Conservation (phyloP, 2,113 vertebrate species). For the Thamnophis sirtalis region DNA sequence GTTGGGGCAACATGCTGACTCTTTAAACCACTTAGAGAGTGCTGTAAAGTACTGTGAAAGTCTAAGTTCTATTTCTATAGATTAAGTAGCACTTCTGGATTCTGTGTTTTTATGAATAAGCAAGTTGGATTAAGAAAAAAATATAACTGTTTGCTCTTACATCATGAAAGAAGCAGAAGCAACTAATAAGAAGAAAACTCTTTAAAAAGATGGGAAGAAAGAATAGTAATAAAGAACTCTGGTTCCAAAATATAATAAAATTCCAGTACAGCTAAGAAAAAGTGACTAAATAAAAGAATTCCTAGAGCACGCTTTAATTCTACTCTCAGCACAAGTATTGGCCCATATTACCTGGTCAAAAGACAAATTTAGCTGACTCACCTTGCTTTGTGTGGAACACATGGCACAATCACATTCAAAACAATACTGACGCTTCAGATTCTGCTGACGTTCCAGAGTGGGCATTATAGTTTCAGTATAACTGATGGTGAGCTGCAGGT, state of each 20-base stretch:
- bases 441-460: slow-evolving; percentile 69
- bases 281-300: neutral
- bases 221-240: neutral
- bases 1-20: no score
- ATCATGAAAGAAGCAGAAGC: neutral
- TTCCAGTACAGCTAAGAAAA: neutral
- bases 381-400: slow-evolving; percentile 76
- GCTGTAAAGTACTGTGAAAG: no score
- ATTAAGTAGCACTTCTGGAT: neutral
- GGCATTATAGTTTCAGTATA: slow-evolving; percentile 79
- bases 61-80: neutral
- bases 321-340: neutral
- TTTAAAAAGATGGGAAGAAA: neutral
- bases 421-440: slow-evolving; percentile 77
- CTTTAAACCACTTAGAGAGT: no score
- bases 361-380: slow-evolving; percentile 41
- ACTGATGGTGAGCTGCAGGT: slow-evolving; percentile 79
- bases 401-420: slow-evolving; percentile 78
- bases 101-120: neutral
- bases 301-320: neutral
- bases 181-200: neutral
- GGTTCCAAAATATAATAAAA: neutral
- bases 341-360: neutral
- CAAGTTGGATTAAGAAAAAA: neutral
- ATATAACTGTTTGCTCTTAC: neutral